phyloP scores from a whole-genome alignment of 2,113 vertebrate genomes.

The Zingel zingel region DNA sequence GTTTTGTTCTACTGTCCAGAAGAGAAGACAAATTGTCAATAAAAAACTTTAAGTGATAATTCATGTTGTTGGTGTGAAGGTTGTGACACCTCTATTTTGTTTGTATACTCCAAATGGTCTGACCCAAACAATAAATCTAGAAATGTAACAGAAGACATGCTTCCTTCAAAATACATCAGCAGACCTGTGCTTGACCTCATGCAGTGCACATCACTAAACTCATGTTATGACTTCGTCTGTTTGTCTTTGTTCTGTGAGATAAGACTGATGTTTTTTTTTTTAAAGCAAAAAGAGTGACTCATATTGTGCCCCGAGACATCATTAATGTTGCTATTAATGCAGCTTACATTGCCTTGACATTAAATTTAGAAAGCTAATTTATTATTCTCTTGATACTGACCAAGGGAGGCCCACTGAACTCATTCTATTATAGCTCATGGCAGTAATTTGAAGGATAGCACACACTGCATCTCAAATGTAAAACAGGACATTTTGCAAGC shows the following conservation, averaged over 20 bases:
- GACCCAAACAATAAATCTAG: not conserved
- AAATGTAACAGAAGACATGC: not conserved
- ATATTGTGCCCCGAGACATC: conserved; percentile 66
- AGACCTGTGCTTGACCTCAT: not conserved
- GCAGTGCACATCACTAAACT: not conserved
- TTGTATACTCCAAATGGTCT: not conserved
- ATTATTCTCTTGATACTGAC: conserved; percentile 74
- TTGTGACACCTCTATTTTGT: not conserved
- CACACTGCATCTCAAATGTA: not conserved
- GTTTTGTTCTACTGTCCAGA: conserved; percentile 91
- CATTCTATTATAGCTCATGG: conserved; percentile 49
- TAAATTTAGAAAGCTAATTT: conserved; percentile 62
- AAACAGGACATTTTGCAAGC: not conserved
- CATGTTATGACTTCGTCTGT: conserved; percentile 6
- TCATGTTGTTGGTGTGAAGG: conserved; percentile 12
- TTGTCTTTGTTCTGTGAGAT: conserved; percentile 17
- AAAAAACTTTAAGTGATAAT: conserved; percentile 87
- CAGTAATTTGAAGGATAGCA: conserved; percentile 29
- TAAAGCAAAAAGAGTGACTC: conserved; percentile 57
- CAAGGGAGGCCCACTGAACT: conserved; percentile 40
- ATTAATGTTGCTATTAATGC: conserved; percentile 68
- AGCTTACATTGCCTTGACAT: conserved; percentile 54
- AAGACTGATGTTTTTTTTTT: conserved; percentile 32
- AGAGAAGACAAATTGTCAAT: conserved; percentile 89
- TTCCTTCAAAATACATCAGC: not conserved